phyloP scores from a whole-genome alignment of 2,888 invertebrate species.

The Ochlodes sylvanus region DNA sequence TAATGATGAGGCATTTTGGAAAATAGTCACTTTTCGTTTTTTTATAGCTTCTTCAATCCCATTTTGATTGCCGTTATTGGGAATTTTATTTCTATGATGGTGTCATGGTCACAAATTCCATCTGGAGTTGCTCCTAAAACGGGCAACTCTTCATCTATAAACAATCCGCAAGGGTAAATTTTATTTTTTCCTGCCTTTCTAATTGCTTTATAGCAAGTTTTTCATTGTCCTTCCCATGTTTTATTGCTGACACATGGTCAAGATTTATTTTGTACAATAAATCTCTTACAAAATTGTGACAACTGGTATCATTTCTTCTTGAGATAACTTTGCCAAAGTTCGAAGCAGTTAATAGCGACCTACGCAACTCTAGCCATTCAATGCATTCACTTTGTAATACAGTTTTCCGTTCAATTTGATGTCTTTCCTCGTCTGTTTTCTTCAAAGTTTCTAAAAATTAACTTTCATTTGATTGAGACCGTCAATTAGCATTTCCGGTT shows the following conservation, averaged over 20 bases:
- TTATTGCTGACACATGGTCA: slow-evolving; percentile 36
- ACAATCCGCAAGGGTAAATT: slow-evolving; percentile 45
- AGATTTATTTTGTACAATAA: slow-evolving; percentile 43
- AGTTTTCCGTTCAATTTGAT: slow-evolving; percentile 25
- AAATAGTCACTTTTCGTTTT: slow-evolving; percentile 32
- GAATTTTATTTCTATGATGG: slow-evolving; percentile 44
- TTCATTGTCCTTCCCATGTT: slow-evolving; percentile 42
- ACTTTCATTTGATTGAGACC: slow-evolving; percentile 2
- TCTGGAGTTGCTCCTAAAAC: slow-evolving; percentile 44
- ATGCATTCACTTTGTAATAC: slow-evolving; percentile 39
- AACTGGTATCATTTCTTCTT: slow-evolving; percentile 13
- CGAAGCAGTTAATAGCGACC: slow-evolving; percentile 42
- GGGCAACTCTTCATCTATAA: slow-evolving; percentile 40
- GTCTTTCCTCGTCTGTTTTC: slow-evolving; percentile 19
- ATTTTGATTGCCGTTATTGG: too few species aligned
- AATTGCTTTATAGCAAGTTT: slow-evolving; percentile 37
- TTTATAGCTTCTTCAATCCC: slow-evolving; percentile 30
- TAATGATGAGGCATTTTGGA: too few species aligned
- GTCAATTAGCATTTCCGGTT: slow-evolving; percentile 16
- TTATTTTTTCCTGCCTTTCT: slow-evolving; percentile 38
- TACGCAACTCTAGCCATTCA: slow-evolving; percentile 43
- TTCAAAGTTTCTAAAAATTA: slow-evolving; percentile 25
- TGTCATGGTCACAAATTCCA: slow-evolving; percentile 40
- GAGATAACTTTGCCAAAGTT: slow-evolving; percentile 30
- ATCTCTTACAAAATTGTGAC: slow-evolving; percentile 43